Evolutionary conservation across 2,113 vertebrate species (phyloP).

Genomic region (Ochotona princeps): DNA sequence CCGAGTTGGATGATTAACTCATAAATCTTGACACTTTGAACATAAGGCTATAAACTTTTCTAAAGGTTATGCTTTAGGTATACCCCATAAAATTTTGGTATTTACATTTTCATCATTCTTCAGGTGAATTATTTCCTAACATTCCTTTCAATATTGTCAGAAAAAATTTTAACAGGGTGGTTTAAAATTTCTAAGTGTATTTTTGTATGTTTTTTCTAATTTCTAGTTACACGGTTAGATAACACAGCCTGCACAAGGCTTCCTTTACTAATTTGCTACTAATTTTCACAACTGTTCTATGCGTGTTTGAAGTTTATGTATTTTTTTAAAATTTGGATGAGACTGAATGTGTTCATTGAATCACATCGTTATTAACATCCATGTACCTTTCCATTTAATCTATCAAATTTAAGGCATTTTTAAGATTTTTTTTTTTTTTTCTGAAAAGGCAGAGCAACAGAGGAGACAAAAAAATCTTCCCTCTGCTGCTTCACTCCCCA

Average conservation of each 20-base stretch:
- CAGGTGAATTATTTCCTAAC: not conserved
- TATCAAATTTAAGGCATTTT: not conserved
- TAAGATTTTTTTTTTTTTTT: not conserved
- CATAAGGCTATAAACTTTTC: not conserved
- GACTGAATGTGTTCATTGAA: not conserved
- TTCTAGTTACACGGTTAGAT: not conserved
- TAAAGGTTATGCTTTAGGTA: not conserved
- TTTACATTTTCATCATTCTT: constrained; percentile 31
- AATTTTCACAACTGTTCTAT: constrained; percentile 28
- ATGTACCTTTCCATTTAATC: not conserved
- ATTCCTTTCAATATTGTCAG: not conserved
- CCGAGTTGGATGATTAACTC: constrained; percentile 52
- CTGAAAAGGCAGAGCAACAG: too few relatives aligned
- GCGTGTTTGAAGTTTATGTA: constrained; percentile 5
- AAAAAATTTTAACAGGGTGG: not conserved
- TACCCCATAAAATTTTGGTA: not conserved
- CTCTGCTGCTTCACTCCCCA: too few relatives aligned
- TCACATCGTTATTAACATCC: not conserved
- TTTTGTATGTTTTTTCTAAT: constrained; percentile 30
- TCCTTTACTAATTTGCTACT: not conserved
- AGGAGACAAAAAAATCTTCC: too few relatives aligned
- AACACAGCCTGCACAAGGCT: not conserved
- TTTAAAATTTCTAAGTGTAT: constrained; percentile 41
- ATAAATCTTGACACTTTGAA: constrained; percentile 20
- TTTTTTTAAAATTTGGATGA: constrained; percentile 1